Conservation (phyloP, 2,888 invertebrate species). For the Masnerella sp. region DNA sequence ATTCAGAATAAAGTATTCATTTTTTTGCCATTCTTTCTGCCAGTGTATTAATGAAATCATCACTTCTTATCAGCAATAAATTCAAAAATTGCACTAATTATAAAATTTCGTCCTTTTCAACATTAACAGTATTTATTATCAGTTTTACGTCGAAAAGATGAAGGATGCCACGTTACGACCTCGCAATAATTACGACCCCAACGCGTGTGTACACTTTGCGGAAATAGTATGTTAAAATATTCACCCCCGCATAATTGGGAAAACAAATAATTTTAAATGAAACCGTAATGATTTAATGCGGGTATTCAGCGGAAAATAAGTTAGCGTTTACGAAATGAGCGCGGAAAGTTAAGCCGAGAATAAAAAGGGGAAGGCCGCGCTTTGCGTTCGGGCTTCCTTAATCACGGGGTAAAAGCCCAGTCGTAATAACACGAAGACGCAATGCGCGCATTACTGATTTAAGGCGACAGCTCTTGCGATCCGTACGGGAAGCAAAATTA, state of each 20-base stretch:
- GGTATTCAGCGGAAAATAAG: constrained; percentile 38
- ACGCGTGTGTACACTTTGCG: constrained; percentile 7
- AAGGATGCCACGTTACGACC: not conserved
- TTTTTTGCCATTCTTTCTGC: too few species aligned
- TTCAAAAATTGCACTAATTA: too few species aligned
- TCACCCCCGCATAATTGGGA: constrained; percentile 25
- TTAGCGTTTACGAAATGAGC: constrained; percentile 33
- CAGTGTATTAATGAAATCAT: too few species aligned
- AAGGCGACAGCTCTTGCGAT: constrained; percentile 60
- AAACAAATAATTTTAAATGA: constrained; percentile 43
- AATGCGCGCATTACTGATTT: constrained; percentile 64
- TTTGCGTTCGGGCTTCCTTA: constrained; percentile 11
- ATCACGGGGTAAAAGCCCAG: constrained; percentile 55
- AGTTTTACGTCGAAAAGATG: too few species aligned
- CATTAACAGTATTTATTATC: too few species aligned
- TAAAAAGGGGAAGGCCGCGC: constrained; percentile 26
- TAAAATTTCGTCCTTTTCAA: too few species aligned
- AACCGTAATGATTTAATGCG: constrained; percentile 39
- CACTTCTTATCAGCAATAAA: too few species aligned
- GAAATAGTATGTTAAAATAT: constrained; percentile 32
- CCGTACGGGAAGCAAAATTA: constrained; percentile 72
- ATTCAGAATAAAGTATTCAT: too few species aligned
- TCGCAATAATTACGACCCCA: constrained; percentile 9
- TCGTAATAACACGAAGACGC: constrained; percentile 64
- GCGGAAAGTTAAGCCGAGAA: constrained; percentile 30